Evolutionary conservation across 1,140 invertebrate genomes (phyloP).

Genomic region (Latrodectus geometricus): DNA sequence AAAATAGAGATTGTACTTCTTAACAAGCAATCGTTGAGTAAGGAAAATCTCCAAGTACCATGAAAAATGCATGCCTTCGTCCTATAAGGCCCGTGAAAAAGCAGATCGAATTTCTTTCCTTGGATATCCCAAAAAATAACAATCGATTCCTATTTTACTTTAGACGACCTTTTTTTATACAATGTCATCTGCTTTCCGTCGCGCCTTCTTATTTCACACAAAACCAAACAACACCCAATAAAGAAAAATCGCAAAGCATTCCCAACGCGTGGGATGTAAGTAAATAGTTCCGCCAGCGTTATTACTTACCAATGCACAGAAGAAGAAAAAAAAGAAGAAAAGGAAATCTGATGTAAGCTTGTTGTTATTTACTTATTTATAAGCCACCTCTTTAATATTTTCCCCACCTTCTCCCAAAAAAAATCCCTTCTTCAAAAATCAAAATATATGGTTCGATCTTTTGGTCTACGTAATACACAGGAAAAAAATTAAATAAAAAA

Average conservation of each 20-base stretch:
- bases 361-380: slow-evolving; percentile 55
- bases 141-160: slow-evolving; percentile 49
- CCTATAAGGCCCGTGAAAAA: slow-evolving; percentile 27
- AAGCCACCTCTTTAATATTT: slow-evolving; percentile 2
- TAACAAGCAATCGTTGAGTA: slow-evolving; percentile 2
- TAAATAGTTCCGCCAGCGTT: slow-evolving; percentile 38
- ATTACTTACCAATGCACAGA: slow-evolving; percentile 2
- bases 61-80: slow-evolving; percentile 23
- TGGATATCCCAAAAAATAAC: slow-evolving; percentile 19
- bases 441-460: slow-evolving; percentile 33
- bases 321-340: neutral
- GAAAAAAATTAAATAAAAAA: neutral
- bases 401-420: neutral
- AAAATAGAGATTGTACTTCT: neutral
- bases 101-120: slow-evolving; percentile 50
- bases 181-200: neutral
- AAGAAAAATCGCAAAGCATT: neutral
- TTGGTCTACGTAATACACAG: slow-evolving; percentile 1
- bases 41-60: neutral
- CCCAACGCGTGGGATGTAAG: neutral
- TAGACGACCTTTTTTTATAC: neutral
- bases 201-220: slow-evolving; percentile 1
- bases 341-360: slow-evolving; percentile 12
- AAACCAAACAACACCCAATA: neutral
- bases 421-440: neutral